These are phyloP conservation scores for Cossypha heuglini DNA, from an alignment of 2,797 vertebrate genomes.

Conservation along the genomic window DNA sequence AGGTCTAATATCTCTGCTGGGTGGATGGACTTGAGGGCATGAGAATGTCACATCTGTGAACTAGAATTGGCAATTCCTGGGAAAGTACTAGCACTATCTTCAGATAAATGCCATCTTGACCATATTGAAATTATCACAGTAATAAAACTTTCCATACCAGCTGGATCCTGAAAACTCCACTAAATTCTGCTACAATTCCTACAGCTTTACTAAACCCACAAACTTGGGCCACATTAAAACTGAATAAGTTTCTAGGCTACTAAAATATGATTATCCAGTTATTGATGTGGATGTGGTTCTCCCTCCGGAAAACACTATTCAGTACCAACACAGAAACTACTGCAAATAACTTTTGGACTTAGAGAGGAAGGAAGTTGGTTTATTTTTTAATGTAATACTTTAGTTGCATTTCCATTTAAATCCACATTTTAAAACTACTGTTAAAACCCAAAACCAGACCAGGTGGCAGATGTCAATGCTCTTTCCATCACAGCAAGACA, in stretches of 20 bases:
- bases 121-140: background rate
- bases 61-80: background rate
- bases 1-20: background rate
- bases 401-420: background rate
- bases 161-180: background rate
- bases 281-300: background rate
- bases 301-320: fast-evolving
- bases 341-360: background rate
- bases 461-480: background rate
- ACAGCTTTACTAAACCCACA: background rate
- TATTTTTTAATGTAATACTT: background rate
- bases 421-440: background rate
- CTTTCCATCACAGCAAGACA: background rate
- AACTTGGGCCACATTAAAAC: background rate
- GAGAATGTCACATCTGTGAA: fast-evolving
- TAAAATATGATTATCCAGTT: background rate
- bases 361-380: background rate
- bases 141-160: background rate
- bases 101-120: background rate
- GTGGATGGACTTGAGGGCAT: background rate
- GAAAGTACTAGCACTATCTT: background rate
- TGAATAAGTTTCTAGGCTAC: background rate
- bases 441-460: background rate
- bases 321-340: background rate
- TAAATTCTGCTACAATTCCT: background rate